Base-by-base conservation (phyloP, 2,797 vertebrate species). In the Pseudochaenichthys georgianus region DNA sequence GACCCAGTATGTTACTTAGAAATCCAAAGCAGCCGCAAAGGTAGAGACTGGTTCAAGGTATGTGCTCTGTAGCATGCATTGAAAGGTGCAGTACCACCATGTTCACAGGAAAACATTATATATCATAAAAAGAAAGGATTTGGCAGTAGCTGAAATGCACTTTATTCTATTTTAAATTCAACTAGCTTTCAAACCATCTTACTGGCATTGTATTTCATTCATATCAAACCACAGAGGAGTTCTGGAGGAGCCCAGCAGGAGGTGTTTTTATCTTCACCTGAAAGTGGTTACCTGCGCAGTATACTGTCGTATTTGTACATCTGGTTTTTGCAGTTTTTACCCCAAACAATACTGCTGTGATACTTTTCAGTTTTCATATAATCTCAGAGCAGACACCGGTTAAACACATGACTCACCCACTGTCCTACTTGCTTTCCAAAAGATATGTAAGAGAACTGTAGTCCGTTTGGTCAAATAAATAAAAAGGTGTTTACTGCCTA, bases 211-310 rank as follows among this genome's bases (percentile, higher is more conserved):
- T 70, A n/a, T 64, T 80, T 86, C 70, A 76, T 75, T 80, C 59
- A 59, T 54, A 74, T 74, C 28, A 77, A 81, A 64, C 72, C 75
- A 53, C 81, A 78, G 74, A 78, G 74, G 80, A 81, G 9, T 51
- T 34, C 70, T 11, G 51, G 46, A 72, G 64, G 80, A n/a, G 54
- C 72, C 41, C 65, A 78, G 66, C 64, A 69, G 70, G 73, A 74
- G 41, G 43, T 66, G 70, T 62, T 83, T 71, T 28, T 71, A 70
- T 54, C 43, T 85, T 73, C 19, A 78, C 79, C 76, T 67, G 51
- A 77, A 86, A 78, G 70, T 64, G 61, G 59, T 65, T 74, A 52
- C 47, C 45, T 67, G 60, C 53, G 51, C 28, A 59, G 23, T 28
- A 28, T 28, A 38, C 28, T 46, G n/a, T 66, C 16, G 42, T 55